Evolutionary conservation across 2,797 vertebrate species (phyloP).

Genomic region (Rousettus madagascariensis): DNA sequence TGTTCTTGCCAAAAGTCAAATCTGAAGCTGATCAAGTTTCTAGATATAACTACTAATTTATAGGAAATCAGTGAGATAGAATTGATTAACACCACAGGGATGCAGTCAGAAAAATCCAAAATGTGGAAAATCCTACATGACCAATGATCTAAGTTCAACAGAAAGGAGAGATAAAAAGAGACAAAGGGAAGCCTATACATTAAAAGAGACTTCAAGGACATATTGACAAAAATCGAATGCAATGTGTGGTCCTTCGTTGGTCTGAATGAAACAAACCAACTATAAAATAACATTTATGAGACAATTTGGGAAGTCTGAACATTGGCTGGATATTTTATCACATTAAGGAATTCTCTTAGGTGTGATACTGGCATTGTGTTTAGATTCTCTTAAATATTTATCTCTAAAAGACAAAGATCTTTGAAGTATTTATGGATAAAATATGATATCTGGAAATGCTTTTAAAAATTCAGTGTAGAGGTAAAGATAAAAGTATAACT

Average conservation of each 20-base stretch:
- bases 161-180: background rate
- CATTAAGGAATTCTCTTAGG: background rate
- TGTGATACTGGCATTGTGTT: background rate
- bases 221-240: background rate
- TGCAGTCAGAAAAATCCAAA: background rate
- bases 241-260: background rate
- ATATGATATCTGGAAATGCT: background rate
- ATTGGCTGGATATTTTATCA: background rate
- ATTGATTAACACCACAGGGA: background rate
- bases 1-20: constrained; percentile 32
- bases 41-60: background rate
- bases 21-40: background rate
- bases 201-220: background rate
- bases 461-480: constrained; percentile 6
- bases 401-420: background rate
- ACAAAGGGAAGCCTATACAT: background rate
- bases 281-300: background rate
- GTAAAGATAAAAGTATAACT: background rate
- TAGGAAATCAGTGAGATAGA: background rate
- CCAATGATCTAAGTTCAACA: constrained; percentile 12
- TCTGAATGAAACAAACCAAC: constrained; percentile 9
- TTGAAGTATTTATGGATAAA: constrained; percentile 2
- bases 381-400: background rate
- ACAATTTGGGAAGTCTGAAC: background rate
- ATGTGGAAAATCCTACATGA: background rate